phyloP scores from a whole-genome alignment of 2,797 vertebrate genomes.

The Pitangus sulphuratus region DNA sequence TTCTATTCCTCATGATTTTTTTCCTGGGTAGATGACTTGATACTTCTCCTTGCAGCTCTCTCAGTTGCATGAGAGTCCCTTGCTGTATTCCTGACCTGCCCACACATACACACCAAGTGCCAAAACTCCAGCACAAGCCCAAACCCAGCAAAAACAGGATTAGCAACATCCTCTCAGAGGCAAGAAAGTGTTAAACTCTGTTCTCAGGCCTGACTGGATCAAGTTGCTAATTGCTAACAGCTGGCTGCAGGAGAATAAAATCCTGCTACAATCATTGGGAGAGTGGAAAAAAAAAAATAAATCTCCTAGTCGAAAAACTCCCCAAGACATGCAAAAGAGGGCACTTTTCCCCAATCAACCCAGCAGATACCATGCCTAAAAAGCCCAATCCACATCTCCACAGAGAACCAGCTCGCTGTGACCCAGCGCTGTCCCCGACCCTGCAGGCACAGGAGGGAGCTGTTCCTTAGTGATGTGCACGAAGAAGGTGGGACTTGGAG shows the following conservation, averaged over 20 bases:
- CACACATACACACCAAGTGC: not conserved
- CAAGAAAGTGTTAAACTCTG: slow-evolving; percentile 68
- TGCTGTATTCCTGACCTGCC: not conserved
- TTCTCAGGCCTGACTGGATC: slow-evolving; percentile 39
- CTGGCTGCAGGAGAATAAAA: slow-evolving; percentile 61
- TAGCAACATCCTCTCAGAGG: slow-evolving; percentile 31
- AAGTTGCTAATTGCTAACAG: slow-evolving; percentile 74
- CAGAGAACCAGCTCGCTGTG: not conserved
- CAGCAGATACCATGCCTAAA: not conserved
- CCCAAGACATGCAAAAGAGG: not conserved
- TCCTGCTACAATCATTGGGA: slow-evolving; percentile 32
- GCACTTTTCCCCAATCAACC: not conserved
- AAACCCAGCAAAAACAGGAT: slow-evolving; percentile 34
- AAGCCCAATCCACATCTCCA: not conserved
- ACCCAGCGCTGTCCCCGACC: not conserved
- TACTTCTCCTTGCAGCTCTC: not conserved
- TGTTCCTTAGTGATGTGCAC: slow-evolving; percentile 8
- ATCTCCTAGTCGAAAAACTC: slow-evolving; percentile 2
- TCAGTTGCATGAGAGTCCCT: not conserved
- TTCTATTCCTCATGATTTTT: not conserved
- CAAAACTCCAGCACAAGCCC: not conserved
- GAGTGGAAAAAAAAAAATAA: not conserved
- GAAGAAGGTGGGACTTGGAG: slow-evolving; percentile 58
- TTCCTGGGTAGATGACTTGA: not conserved
- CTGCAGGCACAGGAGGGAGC: not conserved